These are phyloP conservation scores for Drosophila stalkeri DNA, from an alignment of 2,888 invertebrate genomes.

Conservation along the genomic window DNA sequence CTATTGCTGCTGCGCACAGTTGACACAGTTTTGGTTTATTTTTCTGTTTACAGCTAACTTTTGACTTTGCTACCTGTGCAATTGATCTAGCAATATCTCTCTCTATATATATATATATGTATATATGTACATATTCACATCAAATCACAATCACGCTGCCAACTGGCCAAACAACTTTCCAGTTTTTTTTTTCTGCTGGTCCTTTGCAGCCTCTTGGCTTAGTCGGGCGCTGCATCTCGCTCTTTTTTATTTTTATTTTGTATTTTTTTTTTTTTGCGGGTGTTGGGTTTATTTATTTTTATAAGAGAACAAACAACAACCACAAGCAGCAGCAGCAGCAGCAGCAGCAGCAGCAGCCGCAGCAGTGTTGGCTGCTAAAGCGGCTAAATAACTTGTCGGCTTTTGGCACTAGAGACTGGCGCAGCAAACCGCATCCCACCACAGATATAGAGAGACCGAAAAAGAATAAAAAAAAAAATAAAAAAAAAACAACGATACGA, in stretches of 20 bases:
- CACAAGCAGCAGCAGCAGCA: slow-evolving; percentile 10
- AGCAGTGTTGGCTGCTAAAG: slow-evolving; percentile 25
- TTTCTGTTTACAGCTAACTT: slow-evolving; percentile 13
- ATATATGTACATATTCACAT: slow-evolving; percentile 30
- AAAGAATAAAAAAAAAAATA: neutral
- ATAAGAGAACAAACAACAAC: slow-evolving; percentile 64
- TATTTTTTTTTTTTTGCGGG: slow-evolving; percentile 14
- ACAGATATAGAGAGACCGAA: slow-evolving; percentile 29
- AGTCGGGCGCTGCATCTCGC: slow-evolving; percentile 41
- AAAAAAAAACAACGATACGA: slow-evolving; percentile 23
- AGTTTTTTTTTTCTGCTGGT: slow-evolving; percentile 67
- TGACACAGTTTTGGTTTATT: slow-evolving; percentile 70
- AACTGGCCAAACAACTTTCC: slow-evolving; percentile 82
- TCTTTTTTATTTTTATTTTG: slow-evolving; percentile 30
- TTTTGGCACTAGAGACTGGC: slow-evolving; percentile 53
- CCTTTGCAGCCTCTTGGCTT: slow-evolving; percentile 43
- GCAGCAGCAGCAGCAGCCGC: slow-evolving; percentile 19
- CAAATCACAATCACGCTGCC: slow-evolving; percentile 38
- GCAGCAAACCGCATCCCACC: slow-evolving; percentile 38
- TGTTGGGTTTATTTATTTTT: slow-evolving; percentile 73
- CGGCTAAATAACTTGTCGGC: slow-evolving; percentile 66
- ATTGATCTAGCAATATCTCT: slow-evolving; percentile 33
- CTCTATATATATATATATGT: slow-evolving; percentile 4
- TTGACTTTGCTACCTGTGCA: slow-evolving; percentile 28
- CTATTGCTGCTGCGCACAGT: slow-evolving; percentile 26